phyloP scores from a whole-genome alignment of 2,888 invertebrate genomes.

The Phengaris arion region DNA sequence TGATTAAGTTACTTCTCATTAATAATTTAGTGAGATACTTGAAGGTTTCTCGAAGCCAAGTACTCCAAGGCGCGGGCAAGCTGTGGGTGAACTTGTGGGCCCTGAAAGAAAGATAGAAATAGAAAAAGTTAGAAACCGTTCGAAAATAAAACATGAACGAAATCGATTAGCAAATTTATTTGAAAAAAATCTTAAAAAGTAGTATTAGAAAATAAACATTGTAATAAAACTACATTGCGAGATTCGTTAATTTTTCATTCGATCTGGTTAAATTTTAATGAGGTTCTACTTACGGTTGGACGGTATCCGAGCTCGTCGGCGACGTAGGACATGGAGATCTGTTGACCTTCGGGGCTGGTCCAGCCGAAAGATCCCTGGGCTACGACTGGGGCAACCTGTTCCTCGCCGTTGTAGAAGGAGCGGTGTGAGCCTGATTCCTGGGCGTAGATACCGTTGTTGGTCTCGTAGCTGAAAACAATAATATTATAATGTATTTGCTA shows the following conservation, averaged over 20 bases:
- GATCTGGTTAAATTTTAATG: no score
- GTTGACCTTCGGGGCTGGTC: slow-evolving; percentile 81
- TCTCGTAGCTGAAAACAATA: slow-evolving; percentile 71
- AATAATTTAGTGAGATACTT: slow-evolving; percentile 14
- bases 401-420: slow-evolving; percentile 61
- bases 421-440: slow-evolving; percentile 79
- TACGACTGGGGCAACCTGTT: slow-evolving; percentile 59
- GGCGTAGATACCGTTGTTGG: slow-evolving; percentile 81
- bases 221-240: no score
- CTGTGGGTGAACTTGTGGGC: slow-evolving; percentile 38
- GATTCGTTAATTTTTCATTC: no score
- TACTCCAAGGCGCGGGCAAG: slow-evolving; percentile 70
- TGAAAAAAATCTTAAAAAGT: no score
- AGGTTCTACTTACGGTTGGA: slow-evolving; percentile 65
- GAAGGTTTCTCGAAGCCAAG: slow-evolving; percentile 38
- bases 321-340: slow-evolving; percentile 78
- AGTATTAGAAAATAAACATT: no score
- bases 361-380: slow-evolving; percentile 77
- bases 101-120: neutral
- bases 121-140: neutral
- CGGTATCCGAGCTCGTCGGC: slow-evolving; percentile 86
- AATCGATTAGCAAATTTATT: no score
- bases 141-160: neutral
- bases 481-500: neutral
- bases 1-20: neutral